Conservation (phyloP, 2,113 vertebrate genomes). For the Rhinoderma darwinii region DNA sequence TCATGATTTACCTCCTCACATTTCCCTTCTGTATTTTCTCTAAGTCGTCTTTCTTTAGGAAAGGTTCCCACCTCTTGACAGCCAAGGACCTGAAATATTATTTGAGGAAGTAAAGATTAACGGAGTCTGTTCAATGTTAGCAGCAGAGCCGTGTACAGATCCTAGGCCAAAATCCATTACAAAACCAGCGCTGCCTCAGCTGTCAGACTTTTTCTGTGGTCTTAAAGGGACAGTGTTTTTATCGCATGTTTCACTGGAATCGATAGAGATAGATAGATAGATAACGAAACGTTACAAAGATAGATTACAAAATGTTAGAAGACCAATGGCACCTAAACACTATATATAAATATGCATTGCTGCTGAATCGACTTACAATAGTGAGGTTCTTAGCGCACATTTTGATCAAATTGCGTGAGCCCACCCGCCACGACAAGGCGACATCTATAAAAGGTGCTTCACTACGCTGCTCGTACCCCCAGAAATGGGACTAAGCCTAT, state of each 20-base stretch:
- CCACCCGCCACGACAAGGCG: no score
- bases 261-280: not conserved
- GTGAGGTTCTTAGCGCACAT: no score
- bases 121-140: conserved; percentile 7
- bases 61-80: conserved; percentile 27
- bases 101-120: conserved; percentile 38
- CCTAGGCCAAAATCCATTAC: not conserved
- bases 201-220: not conserved
- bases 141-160: not conserved
- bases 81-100: conserved; percentile 29
- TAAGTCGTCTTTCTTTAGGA: not conserved
- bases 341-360: no score
- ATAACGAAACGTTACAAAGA: not conserved
- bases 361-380: no score
- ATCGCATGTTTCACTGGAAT: not conserved
- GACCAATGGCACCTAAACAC: no score
- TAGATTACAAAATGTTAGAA: no score
- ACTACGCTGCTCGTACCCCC: no score
- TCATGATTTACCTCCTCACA: conserved; percentile 19
- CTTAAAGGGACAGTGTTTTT: not conserved
- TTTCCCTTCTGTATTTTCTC: conserved; percentile 44
- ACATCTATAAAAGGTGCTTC: no score
- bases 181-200: not conserved
- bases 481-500: no score
- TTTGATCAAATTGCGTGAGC: no score